Percentiles rank a stretch among this genome's conserved stretches.
These are phyloP conservation scores for Amphipoea oculea DNA, from an alignment of 2,888 invertebrate species.

Conservation along the genomic window DNA sequence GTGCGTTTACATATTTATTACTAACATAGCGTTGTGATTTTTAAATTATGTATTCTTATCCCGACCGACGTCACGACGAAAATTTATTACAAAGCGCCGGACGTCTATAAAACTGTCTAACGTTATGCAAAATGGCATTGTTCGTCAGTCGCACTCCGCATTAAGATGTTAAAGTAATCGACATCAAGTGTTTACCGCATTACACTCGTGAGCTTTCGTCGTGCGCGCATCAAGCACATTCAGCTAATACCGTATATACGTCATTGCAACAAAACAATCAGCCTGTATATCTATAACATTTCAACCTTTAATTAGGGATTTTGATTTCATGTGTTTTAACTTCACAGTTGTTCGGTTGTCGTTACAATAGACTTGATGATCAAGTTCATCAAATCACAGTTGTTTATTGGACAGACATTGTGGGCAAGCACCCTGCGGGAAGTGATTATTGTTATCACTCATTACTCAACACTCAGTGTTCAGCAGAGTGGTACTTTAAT, in stretches of 20 bases:
- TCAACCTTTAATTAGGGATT: slow-evolving; percentile 37
- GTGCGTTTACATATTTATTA: slow-evolving; percentile 49
- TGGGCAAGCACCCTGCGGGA: slow-evolving; percentile 28
- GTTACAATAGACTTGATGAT: slow-evolving; percentile 36
- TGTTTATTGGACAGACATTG: slow-evolving; percentile 17
- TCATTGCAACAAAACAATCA: slow-evolving; percentile 33
- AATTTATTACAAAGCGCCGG: slow-evolving; percentile 74
- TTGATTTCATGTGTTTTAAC: slow-evolving; percentile 38
- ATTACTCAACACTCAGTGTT: slow-evolving; percentile 48
- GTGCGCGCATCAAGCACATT: slow-evolving; percentile 35
- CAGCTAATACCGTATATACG: slow-evolving; percentile 3
- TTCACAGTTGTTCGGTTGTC: slow-evolving; percentile 23
- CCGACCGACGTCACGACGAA: slow-evolving; percentile 67
- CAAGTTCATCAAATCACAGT: slow-evolving; percentile 6
- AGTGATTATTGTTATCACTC: slow-evolving; percentile 50
- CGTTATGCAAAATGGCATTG: slow-evolving; percentile 78
- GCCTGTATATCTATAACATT: slow-evolving; percentile 47
- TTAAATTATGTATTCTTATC: slow-evolving; percentile 71
- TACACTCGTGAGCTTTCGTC: slow-evolving; percentile 59
- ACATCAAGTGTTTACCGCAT: slow-evolving; percentile 60
- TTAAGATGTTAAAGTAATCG: slow-evolving; percentile 62
- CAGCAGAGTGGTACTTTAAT: slow-evolving; percentile 41
- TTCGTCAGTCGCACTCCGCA: slow-evolving; percentile 64
- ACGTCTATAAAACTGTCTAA: slow-evolving; percentile 76
- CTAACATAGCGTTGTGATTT: slow-evolving; percentile 50